A percentile compares a stretch with the other conserved stretches of the same genome.
Evolutionary conservation across 2,888 invertebrate genomes (phyloP).

Genomic region (Biston stratarius): DNA sequence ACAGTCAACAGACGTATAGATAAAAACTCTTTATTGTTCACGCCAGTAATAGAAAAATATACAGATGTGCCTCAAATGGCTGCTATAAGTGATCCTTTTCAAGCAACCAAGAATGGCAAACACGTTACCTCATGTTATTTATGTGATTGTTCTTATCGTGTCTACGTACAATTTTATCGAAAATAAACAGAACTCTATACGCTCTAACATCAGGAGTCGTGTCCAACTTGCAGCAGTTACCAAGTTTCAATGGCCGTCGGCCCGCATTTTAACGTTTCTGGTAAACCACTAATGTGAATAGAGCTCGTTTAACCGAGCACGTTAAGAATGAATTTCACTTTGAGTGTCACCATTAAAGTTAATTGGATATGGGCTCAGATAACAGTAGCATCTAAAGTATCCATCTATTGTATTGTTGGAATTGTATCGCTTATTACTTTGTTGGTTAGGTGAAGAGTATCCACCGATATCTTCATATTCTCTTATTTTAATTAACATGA

Average conservation of each 20-base stretch:
- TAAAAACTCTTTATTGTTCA: too few relatives aligned
- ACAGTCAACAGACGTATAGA: too few relatives aligned
- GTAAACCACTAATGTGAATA: constrained; percentile 45
- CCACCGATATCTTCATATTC: not conserved
- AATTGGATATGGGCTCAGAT: constrained; percentile 29
- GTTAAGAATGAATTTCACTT: constrained; percentile 43
- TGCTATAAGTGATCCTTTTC: too few relatives aligned
- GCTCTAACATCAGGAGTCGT: not conserved
- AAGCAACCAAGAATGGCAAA: too few relatives aligned
- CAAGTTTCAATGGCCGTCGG: constrained; percentile 39
- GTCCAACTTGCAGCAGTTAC: constrained; percentile 34
- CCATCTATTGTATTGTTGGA: constrained; percentile 5
- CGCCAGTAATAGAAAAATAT: too few relatives aligned
- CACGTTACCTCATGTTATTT: too few relatives aligned
- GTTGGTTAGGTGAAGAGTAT: constrained; percentile 1
- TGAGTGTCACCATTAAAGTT: constrained; percentile 30
- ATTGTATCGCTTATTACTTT: constrained; percentile 1
- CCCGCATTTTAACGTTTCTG: constrained; percentile 43
- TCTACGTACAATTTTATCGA: constrained; percentile 23
- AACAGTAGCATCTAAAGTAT: constrained; percentile 5
- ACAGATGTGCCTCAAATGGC: too few relatives aligned
- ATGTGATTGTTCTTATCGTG: too few relatives aligned
- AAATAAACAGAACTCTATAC: constrained; percentile 21
- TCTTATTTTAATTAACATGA: not conserved
- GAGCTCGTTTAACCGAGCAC: constrained; percentile 42